Evolutionary conservation across 2,888 invertebrate genomes (phyloP), one percentile per base, ranked within the genome.

Genomic region (Phyllotreta cruciferae): DNA sequence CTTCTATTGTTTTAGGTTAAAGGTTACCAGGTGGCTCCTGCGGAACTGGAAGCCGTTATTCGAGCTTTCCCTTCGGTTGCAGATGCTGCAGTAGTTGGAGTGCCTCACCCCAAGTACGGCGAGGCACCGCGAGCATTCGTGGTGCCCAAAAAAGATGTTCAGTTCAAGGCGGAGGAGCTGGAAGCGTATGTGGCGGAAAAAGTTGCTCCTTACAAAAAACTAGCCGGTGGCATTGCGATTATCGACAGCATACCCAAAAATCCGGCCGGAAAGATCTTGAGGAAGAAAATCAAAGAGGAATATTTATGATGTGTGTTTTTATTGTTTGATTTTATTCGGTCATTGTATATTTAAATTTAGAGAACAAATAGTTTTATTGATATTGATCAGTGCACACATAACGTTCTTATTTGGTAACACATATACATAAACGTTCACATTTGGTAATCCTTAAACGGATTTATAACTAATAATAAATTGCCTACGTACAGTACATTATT

Each of bases 21-120:
- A 63, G 69, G 69, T 11, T 87, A 82, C 73, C 87, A 94, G 87
- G 94, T 96, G 6, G 88, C 95, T 7, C 96, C 96, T 13, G 94
- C 95, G 0, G 96, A 96, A 79, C 79, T 96, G 34, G 96, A 96
- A 80, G 88, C 85, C 55, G 74, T 92, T 3, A 75, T 94, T 0
- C 85, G 90, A 63, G 84, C 86, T 45, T 90, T 92, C 79, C 90
- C 92, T 0, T 85, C 85, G 34, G 85, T 97, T 0, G 78, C 83
- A 8, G 96, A 96, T 73, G 92, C 90, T 0, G 95, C 91, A 0
- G 94, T 96, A 0, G 83, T 95, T 64, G 94, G 94, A 0, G 79
- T 92, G 10, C 87, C 89, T 0, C 87, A 93, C 75, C 80, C 83
- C 0, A 78, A 80, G 7, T 83, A 83, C 38, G 94, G 94, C 4